Base-by-base conservation (phyloP, 2,888 invertebrate species). In the Diarsia rubi region DNA sequence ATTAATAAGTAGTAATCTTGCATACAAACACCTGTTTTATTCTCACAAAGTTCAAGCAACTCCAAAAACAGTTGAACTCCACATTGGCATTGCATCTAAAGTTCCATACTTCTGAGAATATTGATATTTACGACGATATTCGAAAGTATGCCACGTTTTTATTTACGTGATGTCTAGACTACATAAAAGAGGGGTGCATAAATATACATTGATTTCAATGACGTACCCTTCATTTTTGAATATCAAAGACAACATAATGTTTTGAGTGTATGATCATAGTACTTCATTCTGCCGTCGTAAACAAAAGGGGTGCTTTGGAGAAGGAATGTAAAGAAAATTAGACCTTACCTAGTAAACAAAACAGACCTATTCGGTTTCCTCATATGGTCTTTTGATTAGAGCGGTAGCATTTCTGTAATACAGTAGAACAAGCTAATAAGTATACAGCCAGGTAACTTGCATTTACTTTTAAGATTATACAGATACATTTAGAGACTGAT, bases 141-240 rank as follows among this genome's bases (percentile, higher is more conserved):
- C 14, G 52, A 63, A 70, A 73, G 67, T 73, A 77, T 78, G 62
- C 1, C 72, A 57, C 65, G n/a, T 76, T 78, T 72, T 67, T 74
- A 81, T 75, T 73, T 49, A 75, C 79, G 69, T 66, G n/a, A n/a
- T 37, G 85, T 83, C 83, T 85, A 86, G 86, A 85, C 85, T 4
- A 57, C 49, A 66, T 70, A 74, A 78, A 64, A 67, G 42, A 70
- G 80, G 82, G 84, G 87, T 87, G 87, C 72, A 86, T 86, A 84
- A 73, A 81, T 80, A 70, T 73, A 71, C 71, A 54, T 62, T 37
- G 27, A 42, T 73, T 79, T 63, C 24, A 64, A 72, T 71, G 63
- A 66, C 21, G 21, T 65, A 42, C 63, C 63, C 49, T 70, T 64
- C 44, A 42, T 70, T 64, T 52, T 19, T 54, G 45, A 62, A 54